These are phyloP conservation scores for Hylaea fasciaria DNA, from an alignment of 2,888 invertebrate genomes.

Conservation along the genomic window DNA sequence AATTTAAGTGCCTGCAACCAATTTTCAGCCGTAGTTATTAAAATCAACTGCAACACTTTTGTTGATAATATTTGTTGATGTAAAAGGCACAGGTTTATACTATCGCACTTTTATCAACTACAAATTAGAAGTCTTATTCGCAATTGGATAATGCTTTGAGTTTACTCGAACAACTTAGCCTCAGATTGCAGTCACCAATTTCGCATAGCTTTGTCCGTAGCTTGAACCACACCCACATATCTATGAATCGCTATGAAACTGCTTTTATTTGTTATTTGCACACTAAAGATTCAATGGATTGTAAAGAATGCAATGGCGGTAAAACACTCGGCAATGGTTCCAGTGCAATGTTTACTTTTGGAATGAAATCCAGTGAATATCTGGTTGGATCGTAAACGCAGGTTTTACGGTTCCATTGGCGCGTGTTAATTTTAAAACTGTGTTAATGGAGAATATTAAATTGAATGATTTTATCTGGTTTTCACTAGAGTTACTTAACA, in stretches of 20 bases:
- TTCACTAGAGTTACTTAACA: background rate
- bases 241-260: slow-evolving; percentile 56
- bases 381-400: slow-evolving; percentile 24
- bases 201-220: background rate
- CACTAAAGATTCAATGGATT: slow-evolving; percentile 72
- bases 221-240: slow-evolving; percentile 49
- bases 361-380: slow-evolving; percentile 47
- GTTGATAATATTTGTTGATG: too few species aligned
- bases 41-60: too few species aligned
- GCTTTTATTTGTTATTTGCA: slow-evolving; percentile 60
- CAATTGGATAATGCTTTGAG: too few species aligned
- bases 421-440: slow-evolving; percentile 26
- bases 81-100: too few species aligned
- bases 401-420: slow-evolving; percentile 19
- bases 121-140: too few species aligned
- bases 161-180: background rate
- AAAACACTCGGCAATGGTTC: slow-evolving; percentile 59
- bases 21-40: too few species aligned
- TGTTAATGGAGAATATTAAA: slow-evolving; percentile 19
- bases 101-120: too few species aligned
- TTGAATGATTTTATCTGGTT: slow-evolving; percentile 3
- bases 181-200: background rate
- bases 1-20: too few species aligned
- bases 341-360: slow-evolving; percentile 54
- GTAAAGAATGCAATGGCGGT: slow-evolving; percentile 69